Base-by-base conservation (phyloP, 2,888 invertebrate species). In the Periphyllus acericola region DNA sequence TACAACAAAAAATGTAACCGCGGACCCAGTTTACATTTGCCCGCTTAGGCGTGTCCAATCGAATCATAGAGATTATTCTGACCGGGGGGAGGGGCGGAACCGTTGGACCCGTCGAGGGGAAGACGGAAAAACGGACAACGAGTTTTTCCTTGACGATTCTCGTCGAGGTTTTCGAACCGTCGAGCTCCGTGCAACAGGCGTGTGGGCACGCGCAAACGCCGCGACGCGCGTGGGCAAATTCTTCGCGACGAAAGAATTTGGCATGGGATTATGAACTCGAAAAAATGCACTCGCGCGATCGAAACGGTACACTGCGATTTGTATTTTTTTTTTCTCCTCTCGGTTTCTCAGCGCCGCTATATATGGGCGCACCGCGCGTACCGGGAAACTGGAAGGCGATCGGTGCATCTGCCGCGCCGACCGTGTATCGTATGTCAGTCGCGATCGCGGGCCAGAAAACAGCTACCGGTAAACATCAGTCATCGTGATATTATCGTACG, bases 361-460 rank as follows among this genome's bases (percentile, higher is more conserved):
- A 81, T 40, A 81, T 81, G 81, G 81, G 81, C 29, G 3, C n/a
- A 81, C 66, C 9, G 14, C 19, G 80, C 8, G 46, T 29, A 11
- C 81, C n/a, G n/a, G n/a, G 40, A 40, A 79, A 29, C 81, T 81
- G 81, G 81, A 81, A 81, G 40, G 66, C 17, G 68, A 81, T 68
- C 80, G 29, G 11, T 71, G 17, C 29, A 32, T 19, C 80, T 46
- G 14, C n/a, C n/a, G n/a, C n/a, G n/a, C n/a, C 21, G 19, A 68
- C 81, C 21, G 40, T 81, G 81, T 66, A 81, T 81, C 81, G 68
- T 81, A 81, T 81, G 21, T 29, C 81, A 81, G 29, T 68, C 68
- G 68, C 21, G 29, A 36, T 29, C 1, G 40, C 1, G 40, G 40
- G 40, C 40, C 79, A 40, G 68, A 40, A 81, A 9, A 68, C 11